Percentiles rank a stretch among this genome's conserved stretches.
These are phyloP conservation scores for Amblyopsis hoosieri DNA, from an alignment of 2,797 vertebrate species.

Conservation along the genomic window DNA sequence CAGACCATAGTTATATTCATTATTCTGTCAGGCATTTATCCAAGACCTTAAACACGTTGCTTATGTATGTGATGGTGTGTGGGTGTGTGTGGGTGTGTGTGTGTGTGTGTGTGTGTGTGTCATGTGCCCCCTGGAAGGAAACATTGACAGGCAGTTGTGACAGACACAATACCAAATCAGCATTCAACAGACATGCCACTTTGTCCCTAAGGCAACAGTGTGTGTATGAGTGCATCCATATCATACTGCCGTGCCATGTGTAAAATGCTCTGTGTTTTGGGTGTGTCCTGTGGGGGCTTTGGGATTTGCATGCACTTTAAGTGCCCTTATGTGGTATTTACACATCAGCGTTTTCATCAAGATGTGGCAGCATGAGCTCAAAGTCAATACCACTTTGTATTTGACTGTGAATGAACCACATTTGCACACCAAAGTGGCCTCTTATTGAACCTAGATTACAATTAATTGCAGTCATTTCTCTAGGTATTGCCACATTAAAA, in stretches of 20 bases:
- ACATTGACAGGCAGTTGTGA: slow-evolving; percentile 26
- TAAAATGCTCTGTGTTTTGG: slow-evolving; percentile 10
- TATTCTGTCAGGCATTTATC: no score
- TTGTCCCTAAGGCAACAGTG: not conserved
- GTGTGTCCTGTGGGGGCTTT: slow-evolving; percentile 26
- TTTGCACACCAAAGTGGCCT: slow-evolving; percentile 55
- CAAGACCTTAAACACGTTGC: no score
- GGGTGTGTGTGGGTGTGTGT: not conserved
- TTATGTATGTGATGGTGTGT: not conserved
- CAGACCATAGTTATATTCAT: no score
- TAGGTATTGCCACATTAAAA: slow-evolving; percentile 32
- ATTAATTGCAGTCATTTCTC: slow-evolving; percentile 58
- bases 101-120: not conserved
- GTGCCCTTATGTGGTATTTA: slow-evolving; percentile 36
- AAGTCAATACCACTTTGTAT: slow-evolving; percentile 63
- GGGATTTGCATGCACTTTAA: slow-evolving; percentile 23
- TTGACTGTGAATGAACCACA: slow-evolving; percentile 64
- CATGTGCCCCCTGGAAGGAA: not conserved
- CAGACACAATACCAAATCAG: slow-evolving; percentile 29
- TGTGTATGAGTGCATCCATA: not conserved
- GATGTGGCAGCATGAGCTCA: slow-evolving; percentile 55
- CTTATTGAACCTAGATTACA: slow-evolving; percentile 62
- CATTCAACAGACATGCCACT: no score
- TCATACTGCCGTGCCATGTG: not conserved
- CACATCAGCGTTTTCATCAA: slow-evolving; percentile 57